Evolutionary conservation across 2,888 invertebrate species (phyloP).

Genomic region (Idaea straminata): DNA sequence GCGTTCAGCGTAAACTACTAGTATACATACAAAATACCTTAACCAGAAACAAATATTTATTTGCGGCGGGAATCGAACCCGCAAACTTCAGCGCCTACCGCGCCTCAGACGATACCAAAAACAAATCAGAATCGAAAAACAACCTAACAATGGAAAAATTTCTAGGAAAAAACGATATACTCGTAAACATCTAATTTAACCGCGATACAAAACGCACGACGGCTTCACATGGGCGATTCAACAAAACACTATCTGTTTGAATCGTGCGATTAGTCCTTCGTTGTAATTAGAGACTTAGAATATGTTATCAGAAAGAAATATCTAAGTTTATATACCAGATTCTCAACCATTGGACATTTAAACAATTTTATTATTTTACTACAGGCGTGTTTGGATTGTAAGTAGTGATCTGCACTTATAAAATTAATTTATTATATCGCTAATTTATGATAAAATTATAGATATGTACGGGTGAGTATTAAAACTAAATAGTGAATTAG

Average conservation of each 20-base stretch:
- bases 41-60: too few relatives aligned
- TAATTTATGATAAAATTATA: conserved; percentile 9
- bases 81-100: too few relatives aligned
- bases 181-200: too few relatives aligned
- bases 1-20: too few relatives aligned
- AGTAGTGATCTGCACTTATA: conserved; percentile 13
- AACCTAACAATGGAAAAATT: too few relatives aligned
- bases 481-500: not conserved
- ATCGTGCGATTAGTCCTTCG: not conserved
- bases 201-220: not conserved
- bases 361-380: conserved; percentile 40
- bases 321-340: conserved; percentile 41
- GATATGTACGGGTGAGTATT: conserved; percentile 2
- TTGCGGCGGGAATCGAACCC: too few relatives aligned
- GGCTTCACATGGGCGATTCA: not conserved
- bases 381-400: conserved; percentile 23
- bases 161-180: too few relatives aligned
- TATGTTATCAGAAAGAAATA: conserved; percentile 36
- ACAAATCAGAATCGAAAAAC: too few relatives aligned
- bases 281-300: not conserved
- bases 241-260: not conserved
- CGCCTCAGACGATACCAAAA: too few relatives aligned
- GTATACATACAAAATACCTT: too few relatives aligned
- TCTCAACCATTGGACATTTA: conserved; percentile 29
- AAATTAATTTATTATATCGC: conserved; percentile 15